Conservation (phyloP, 2,888 invertebrate species). For the Tiliacea citrago region DNA sequence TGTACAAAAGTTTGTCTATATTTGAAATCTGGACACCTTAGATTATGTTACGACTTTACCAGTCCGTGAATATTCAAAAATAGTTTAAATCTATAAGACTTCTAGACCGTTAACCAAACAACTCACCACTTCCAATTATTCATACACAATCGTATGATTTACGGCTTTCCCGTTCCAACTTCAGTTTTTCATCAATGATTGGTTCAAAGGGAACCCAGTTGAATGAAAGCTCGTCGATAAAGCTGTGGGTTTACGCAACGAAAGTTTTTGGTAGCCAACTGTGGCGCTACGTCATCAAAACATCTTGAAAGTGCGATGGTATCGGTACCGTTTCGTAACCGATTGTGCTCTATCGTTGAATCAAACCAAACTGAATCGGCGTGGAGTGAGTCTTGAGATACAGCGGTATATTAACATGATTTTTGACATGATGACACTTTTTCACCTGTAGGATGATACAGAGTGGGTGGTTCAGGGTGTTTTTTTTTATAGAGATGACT, state of each 20-base stretch:
- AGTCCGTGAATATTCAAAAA: background rate
- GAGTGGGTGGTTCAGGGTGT: too few relatives aligned
- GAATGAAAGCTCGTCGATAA: conserved; percentile 79
- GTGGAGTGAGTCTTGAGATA: conserved; percentile 60
- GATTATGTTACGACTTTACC: background rate
- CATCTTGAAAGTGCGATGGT: conserved; percentile 85
- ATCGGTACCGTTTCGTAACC: conserved; percentile 85
- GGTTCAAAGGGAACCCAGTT: conserved; percentile 64
- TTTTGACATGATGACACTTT: too few relatives aligned
- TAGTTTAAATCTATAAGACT: background rate
- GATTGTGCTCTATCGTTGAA: conserved; percentile 76
- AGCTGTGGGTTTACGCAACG: conserved; percentile 80
- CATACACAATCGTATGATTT: conserved; percentile 34
- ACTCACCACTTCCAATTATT: conserved; percentile 5
- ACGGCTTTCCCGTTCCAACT: conserved; percentile 27
- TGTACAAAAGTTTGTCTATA: background rate
- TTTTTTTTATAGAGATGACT: too few relatives aligned
- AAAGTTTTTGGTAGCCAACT: conserved; percentile 79
- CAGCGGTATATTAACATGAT: conserved; percentile 24
- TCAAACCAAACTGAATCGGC: conserved; percentile 74
- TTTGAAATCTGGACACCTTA: background rate
- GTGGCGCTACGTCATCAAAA: conserved; percentile 79
- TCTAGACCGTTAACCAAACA: background rate
- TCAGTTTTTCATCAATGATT: conserved; percentile 46
- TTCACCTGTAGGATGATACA: too few relatives aligned